A percentile compares a stretch with the other conserved stretches of the same genome.
Evolutionary conservation across 1,140 invertebrate species (phyloP).

Genomic region (Megalopta genalis): DNA sequence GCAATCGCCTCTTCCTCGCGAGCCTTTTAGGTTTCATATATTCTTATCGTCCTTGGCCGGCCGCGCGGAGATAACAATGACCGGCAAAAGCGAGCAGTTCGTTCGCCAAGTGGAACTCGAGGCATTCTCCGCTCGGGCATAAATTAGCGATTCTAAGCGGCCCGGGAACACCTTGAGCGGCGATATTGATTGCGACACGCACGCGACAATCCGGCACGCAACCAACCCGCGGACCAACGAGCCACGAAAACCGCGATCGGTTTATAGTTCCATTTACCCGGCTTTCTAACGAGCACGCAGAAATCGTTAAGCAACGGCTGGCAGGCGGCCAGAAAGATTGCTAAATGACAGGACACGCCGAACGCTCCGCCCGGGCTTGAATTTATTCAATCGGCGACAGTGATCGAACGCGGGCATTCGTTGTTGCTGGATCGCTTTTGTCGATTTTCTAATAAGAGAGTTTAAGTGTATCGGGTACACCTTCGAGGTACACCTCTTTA

Average conservation of each 20-base stretch:
- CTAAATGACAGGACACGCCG: too few species aligned
- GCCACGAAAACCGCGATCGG: not conserved
- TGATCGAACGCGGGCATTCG: too few species aligned
- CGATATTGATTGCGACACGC: constrained; percentile 28
- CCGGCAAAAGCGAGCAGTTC: not conserved
- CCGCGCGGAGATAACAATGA: not conserved
- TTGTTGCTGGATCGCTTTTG: too few species aligned
- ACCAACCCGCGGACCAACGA: not conserved
- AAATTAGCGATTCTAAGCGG: constrained; percentile 34
- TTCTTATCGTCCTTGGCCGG: constrained; percentile 1
- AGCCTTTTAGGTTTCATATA: not conserved
- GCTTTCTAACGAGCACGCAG: not conserved
- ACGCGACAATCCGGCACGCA: constrained; percentile 21
- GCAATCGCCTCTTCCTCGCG: not conserved
- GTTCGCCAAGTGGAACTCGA: constrained; percentile 2
- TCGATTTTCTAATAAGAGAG: too few species aligned
- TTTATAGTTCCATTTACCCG: not conserved
- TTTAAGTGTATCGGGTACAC: too few species aligned
- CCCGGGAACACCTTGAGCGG: not conserved
- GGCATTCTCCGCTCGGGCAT: not conserved
- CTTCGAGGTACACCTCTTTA: too few species aligned
- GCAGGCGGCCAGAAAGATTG: too few species aligned
- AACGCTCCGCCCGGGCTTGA: too few species aligned
- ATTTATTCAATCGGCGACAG: too few species aligned
- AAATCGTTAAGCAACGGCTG: too few species aligned